These are phyloP conservation scores for Branchinecta lindahli DNA, from an alignment of 1,140 invertebrate genomes.

Conservation along the genomic window DNA sequence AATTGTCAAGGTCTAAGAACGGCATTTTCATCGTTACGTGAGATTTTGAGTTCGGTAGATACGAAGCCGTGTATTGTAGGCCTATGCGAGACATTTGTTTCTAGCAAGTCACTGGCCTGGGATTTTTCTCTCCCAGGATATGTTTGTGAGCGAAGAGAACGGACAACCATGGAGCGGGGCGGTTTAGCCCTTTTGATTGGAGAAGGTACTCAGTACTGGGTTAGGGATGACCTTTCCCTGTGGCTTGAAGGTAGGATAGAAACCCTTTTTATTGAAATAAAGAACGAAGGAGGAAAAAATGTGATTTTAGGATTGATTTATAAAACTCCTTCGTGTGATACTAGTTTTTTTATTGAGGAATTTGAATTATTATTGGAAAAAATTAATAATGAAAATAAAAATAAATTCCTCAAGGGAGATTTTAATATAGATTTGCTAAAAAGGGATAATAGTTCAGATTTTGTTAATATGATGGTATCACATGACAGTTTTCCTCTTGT, in stretches of 20 bases:
- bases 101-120: constrained; percentile 1
- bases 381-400: not conserved
- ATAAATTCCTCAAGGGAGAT: not conserved
- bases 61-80: constrained; percentile 2
- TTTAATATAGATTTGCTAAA: not conserved
- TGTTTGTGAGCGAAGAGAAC: constrained; percentile 4
- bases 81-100: not conserved
- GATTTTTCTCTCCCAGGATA: not conserved
- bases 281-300: not conserved
- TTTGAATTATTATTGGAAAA: not conserved
- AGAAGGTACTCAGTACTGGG: not conserved
- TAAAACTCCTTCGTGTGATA: not conserved
- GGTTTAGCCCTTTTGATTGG: not conserved
- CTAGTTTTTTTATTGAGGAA: not conserved
- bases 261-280: not conserved
- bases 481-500: constrained; percentile 9
- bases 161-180: constrained; percentile 10
- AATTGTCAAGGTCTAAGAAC: constrained; percentile 11
- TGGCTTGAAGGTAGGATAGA: not conserved
- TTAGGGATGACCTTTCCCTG: constrained; percentile 6
- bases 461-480: not conserved
- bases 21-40: not conserved
- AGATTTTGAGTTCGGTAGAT: not conserved
- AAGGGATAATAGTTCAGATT: not conserved
- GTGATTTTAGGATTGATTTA: not conserved